Evolutionary conservation across 37 sponge, comb jelly and placozoan species (phyloP), one percentile per base, ranked within the genome.

Genomic region (Mnemiopsis leidyi): DNA sequence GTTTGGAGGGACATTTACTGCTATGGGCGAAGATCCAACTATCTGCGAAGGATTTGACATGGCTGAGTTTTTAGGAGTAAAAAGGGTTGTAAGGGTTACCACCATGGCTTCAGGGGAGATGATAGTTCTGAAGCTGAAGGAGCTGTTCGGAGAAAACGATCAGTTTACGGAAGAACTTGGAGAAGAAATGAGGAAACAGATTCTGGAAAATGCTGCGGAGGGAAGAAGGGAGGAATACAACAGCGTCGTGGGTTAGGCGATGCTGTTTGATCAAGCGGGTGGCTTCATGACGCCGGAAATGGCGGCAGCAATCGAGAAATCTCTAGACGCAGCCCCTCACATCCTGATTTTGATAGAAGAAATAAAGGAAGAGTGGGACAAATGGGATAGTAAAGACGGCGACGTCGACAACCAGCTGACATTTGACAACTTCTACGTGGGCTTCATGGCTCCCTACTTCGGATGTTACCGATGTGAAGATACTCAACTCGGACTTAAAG

Each of bases 361-460:
- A 39, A 69, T 97, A 68, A 92, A 94, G 3, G 29, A 75, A 26
- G 37, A 69, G n/a, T 97, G 97, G 97, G 94, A 96, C 77, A 13
- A 36, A 0, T 96, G 95, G 95, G 96, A 97, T 93, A 0, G 28
- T 0, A 36, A 33, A 13, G 95, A 95, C 0, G 92, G 92, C 40
- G 73, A 24, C n/a, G 92, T 82, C 13, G 96, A 97, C 83, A 93
- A 93, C 38, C 76, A 94, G 38, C 39, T 97, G 24, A 69, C 94
- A 32, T 97, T 95, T 79, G 95, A 95, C 76, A 82, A 93, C 61
- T 97, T 97, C 95, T 97, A 97, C 93, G 69, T 94, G 38, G 95
- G 94, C 3, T 96, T 96, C 94, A 95, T 96, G 97, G 94, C 94
- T 39, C 95, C 96, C 21, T 96, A 96, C 94, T 95, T 96, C 93